Conservation (phyloP, 2,888 invertebrate species). For the Sinodicranocentrus sp. region DNA sequence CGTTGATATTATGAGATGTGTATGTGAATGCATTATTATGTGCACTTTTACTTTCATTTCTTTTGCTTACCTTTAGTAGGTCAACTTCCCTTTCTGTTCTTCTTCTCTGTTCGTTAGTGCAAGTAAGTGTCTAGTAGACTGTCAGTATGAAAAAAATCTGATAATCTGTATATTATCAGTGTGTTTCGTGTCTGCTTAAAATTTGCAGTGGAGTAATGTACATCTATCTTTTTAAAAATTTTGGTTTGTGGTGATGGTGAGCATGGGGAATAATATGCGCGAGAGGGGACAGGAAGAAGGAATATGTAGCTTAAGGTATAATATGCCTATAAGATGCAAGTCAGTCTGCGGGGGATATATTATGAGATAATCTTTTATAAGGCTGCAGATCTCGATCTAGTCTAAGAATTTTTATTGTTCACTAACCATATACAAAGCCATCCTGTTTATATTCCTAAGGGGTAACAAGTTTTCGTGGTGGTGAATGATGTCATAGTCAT, state of each 20-base stretch:
- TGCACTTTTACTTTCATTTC: constrained; percentile 66
- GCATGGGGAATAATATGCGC: background rate
- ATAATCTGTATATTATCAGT: no score
- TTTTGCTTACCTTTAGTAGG: constrained; percentile 73
- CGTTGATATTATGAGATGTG: constrained; percentile 10
- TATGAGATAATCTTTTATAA: no score
- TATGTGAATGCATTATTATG: constrained; percentile 24
- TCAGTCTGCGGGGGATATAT: no score
- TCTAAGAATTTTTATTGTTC: background rate
- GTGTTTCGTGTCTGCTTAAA: no score
- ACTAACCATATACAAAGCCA: background rate
- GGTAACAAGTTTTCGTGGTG: constrained; percentile 1
- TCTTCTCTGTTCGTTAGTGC: background rate
- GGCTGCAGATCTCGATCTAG: no score
- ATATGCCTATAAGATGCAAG: no score
- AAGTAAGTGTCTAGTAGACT: background rate
- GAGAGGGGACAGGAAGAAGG: no score
- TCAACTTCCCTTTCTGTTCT: constrained; percentile 65
- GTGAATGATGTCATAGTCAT: constrained; percentile 63
- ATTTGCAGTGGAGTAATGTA: no score
- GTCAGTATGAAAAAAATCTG: no score
- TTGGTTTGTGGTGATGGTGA: background rate
- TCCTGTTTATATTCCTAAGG: background rate
- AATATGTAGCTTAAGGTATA: no score
- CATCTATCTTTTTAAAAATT: background rate